These are phyloP conservation scores for Endomychus coccineus DNA, from an alignment of 2,888 invertebrate genomes.

Conservation along the genomic window DNA sequence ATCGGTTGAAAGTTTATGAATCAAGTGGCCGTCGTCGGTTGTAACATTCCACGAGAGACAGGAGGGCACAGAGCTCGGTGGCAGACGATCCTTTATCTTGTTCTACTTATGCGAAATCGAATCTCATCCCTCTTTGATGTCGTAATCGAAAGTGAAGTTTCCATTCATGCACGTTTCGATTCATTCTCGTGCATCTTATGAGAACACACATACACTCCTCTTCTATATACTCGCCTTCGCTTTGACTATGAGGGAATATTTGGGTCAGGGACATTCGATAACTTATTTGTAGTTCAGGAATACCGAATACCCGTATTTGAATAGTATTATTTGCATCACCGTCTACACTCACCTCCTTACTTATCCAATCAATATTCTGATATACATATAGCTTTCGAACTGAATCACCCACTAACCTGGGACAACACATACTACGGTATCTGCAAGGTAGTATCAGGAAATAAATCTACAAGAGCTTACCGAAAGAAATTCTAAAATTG, in stretches of 20 bases:
- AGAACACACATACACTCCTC: neutral
- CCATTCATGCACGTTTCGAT: conserved; percentile 23
- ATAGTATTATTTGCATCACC: too few species aligned
- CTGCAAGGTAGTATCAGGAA: too few species aligned
- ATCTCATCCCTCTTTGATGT: conserved; percentile 28
- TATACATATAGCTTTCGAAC: too few species aligned
- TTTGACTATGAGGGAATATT: neutral
- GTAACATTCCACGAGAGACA: conserved; percentile 1
- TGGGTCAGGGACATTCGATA: conserved; percentile 5
- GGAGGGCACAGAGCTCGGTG: neutral
- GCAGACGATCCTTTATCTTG: conserved; percentile 25
- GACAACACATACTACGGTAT: too few species aligned
- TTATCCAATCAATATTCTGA: too few species aligned
- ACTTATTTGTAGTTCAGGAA: conserved; percentile 1
- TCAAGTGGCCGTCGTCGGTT: neutral
- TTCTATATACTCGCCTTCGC: neutral
- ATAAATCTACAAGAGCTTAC: too few species aligned
- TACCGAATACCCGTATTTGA: too few species aligned
- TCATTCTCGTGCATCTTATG: conserved; percentile 5
- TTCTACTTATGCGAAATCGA: conserved; percentile 28
- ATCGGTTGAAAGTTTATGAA: conserved; percentile 6
- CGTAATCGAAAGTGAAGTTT: conserved; percentile 31
- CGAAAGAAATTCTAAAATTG: too few species aligned
- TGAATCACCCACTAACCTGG: too few species aligned
- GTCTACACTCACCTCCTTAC: too few species aligned